A percentile compares a stretch with the other conserved stretches of the same genome.
phyloP scores from a whole-genome alignment of 2,113 vertebrate species.

The Alexandromys fortis region DNA sequence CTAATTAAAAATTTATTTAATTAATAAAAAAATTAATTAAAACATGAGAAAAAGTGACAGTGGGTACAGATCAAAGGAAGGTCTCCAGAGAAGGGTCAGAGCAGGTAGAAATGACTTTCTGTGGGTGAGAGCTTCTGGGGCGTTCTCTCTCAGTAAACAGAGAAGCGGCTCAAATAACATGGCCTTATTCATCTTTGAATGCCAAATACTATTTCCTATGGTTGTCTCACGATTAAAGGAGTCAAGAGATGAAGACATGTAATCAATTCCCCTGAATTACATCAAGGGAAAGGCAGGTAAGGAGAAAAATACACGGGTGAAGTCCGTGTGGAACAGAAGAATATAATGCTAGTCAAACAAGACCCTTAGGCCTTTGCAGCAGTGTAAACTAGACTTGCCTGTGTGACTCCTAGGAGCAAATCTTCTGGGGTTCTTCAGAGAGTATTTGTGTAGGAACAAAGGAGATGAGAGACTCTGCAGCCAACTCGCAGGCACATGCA shows the following conservation, averaged over 20 bases:
- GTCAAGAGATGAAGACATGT: conserved; percentile 15
- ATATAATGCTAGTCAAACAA: background rate
- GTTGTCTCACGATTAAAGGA: background rate
- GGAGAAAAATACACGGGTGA: background rate
- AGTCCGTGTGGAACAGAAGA: background rate
- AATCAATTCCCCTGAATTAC: background rate
- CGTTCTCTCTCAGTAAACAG: background rate
- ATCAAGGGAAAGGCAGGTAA: background rate
- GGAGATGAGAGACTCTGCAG: conserved; percentile 25
- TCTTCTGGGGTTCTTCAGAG: background rate
- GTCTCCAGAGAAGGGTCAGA: background rate
- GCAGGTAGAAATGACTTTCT: background rate
- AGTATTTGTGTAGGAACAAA: conserved; percentile 46
- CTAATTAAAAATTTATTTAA: background rate
- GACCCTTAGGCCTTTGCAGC: background rate
- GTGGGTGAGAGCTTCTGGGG: background rate
- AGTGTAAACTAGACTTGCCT: background rate
- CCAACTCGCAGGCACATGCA: conserved; percentile 1
- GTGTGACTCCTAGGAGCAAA: background rate
- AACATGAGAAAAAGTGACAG: background rate
- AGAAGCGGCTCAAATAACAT: background rate
- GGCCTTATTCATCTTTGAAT: background rate
- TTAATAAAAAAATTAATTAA: background rate
- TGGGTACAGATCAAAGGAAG: background rate
- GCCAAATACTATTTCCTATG: background rate